These are phyloP conservation scores for Chloropsis cyanopogon DNA, from an alignment of 2,113 vertebrate genomes.

Conservation along the genomic window DNA sequence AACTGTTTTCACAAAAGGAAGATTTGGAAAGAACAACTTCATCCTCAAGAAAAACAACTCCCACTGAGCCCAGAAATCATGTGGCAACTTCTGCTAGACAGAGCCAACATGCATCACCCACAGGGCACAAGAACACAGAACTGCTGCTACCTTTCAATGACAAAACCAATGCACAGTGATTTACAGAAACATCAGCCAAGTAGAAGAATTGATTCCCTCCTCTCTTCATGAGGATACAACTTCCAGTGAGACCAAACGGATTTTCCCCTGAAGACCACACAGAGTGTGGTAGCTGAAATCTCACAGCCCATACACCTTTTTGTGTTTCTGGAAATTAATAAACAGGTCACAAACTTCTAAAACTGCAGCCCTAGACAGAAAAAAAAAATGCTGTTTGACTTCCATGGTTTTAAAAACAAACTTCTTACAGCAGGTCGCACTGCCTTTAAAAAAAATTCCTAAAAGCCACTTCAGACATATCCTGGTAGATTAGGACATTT, in stretches of 20 bases:
- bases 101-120: neutral
- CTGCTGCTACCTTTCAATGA: neutral
- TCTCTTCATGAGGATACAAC: neutral
- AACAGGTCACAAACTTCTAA: neutral
- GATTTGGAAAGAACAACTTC: constrained; percentile 21
- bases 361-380: neutral
- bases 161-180: neutral
- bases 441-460: neutral
- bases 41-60: neutral
- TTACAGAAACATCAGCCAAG: neutral
- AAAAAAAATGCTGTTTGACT: neutral
- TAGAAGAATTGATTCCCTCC: neutral
- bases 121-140: neutral
- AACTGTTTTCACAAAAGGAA: neutral
- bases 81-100: neutral
- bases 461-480: neutral
- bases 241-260: fast-evolving
- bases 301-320: neutral
- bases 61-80: neutral
- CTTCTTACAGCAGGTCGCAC: neutral
- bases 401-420: neutral
- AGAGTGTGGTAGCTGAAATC: neutral
- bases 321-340: neutral
- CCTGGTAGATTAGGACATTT: neutral
- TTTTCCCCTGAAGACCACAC: neutral